These are phyloP conservation scores for Sardina pilchardus DNA, from an alignment of 2,113 vertebrate species.

Conservation along the genomic window DNA sequence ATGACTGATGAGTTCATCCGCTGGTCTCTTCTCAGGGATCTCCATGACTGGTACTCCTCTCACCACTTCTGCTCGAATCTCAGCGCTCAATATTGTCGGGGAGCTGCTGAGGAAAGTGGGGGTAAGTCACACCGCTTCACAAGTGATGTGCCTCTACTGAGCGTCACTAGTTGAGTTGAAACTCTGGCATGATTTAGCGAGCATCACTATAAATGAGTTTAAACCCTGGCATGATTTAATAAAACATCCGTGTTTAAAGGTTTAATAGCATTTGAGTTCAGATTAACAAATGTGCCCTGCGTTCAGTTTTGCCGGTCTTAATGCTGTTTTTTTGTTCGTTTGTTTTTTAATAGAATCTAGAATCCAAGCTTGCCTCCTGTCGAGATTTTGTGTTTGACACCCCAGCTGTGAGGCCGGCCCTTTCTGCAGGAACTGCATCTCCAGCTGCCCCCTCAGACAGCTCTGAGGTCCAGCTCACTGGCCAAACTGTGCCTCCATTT, in stretches of 20 bases:
- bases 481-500: neutral
- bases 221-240: neutral
- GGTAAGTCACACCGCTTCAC: constrained; percentile 69
- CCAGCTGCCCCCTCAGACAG: neutral
- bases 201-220: too few relatives aligned
- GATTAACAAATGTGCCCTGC: too few relatives aligned
- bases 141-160: neutral
- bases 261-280: too few relatives aligned
- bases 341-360: neutral
- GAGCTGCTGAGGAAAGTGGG: constrained; percentile 96
- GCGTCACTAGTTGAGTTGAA: neutral
- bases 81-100: constrained; percentile 94
- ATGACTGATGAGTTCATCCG: neutral
- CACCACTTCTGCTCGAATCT: constrained; percentile 93
- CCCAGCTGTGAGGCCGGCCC: neutral
- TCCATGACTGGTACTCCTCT: constrained; percentile 82
- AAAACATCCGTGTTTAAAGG: too few relatives aligned
- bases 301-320: neutral
- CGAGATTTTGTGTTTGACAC: constrained; percentile 12
- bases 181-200: too few relatives aligned
- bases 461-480: neutral
- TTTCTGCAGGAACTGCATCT: neutral
- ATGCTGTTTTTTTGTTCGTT: neutral
- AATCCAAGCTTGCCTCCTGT: constrained; percentile 9
- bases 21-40: constrained; percentile 68